Conservation (phyloP, 2,888 invertebrate genomes). For the Lottia gigantea region DNA sequence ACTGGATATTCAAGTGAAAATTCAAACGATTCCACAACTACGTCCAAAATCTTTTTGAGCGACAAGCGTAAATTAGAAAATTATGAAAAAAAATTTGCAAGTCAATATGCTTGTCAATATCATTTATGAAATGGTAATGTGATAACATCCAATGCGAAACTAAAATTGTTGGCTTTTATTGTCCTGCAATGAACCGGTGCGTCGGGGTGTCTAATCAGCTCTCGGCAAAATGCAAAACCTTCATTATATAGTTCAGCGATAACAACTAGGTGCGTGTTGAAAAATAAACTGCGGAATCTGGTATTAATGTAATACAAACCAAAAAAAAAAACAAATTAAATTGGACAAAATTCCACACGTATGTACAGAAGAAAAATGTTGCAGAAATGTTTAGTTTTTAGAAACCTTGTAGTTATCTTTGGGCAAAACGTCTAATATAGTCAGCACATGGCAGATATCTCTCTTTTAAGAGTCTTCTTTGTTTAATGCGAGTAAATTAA, state of each 20-base stretch:
- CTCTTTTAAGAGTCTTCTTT: no score
- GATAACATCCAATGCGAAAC: constrained; percentile 2
- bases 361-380: no score
- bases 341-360: not conserved
- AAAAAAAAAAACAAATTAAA: not conserved
- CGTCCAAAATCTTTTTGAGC: not conserved
- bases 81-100: constrained; percentile 1
- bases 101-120: not conserved
- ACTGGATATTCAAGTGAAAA: not conserved
- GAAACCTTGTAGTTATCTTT: no score
- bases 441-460: no score
- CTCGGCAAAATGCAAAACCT: no score
- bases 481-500: no score
- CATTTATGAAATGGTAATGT: constrained; percentile 4
- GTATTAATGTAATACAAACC: not conserved
- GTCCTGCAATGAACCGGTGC: not conserved
- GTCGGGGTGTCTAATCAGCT: no score
- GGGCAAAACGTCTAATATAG: no score
- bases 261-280: not conserved
- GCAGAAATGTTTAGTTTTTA: no score
- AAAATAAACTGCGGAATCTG: not conserved
- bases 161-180: constrained; percentile 5
- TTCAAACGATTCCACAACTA: no score
- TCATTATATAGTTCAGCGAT: not conserved
- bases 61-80: constrained; percentile 11